A percentile compares a stretch with the other conserved stretches of the same genome.
Evolutionary conservation across 2,113 vertebrate species (phyloP).

Genomic region (Syngnathus floridae): DNA sequence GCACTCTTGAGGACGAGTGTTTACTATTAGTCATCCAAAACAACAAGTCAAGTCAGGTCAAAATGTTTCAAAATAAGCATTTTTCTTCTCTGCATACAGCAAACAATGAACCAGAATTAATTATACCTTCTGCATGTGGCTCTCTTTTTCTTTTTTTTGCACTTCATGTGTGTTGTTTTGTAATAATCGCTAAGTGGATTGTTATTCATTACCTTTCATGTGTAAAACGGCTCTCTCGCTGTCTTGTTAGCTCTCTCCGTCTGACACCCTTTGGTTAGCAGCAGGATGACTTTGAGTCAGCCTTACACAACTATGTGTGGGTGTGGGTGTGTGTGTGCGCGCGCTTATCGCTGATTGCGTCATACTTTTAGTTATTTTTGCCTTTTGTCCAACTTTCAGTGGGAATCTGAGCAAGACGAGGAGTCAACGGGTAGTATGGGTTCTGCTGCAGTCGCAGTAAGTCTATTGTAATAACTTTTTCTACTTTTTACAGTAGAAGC

Average conservation of each 20-base stretch:
- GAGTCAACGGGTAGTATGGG: constrained; percentile 63
- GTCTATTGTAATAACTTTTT: constrained; percentile 28
- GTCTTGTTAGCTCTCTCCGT: constrained; percentile 42
- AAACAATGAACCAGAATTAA: constrained; percentile 1
- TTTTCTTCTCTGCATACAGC: neutral
- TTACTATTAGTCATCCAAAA: neutral
- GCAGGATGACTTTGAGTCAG: constrained; percentile 34
- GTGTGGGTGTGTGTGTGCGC: constrained; percentile 4
- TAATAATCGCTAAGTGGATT: constrained; percentile 56
- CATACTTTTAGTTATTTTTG: constrained; percentile 13
- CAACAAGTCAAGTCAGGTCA: neutral
- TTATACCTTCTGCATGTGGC: constrained; percentile 12
- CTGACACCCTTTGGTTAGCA: constrained; percentile 47
- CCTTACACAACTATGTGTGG: constrained; percentile 25
- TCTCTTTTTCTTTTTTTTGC: constrained; percentile 24
- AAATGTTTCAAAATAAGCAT: neutral
- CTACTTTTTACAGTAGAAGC: neutral
- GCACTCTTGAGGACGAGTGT: neutral
- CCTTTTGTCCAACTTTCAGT: constrained; percentile 53
- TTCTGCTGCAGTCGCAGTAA: constrained; percentile 68
- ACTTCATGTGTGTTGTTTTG: constrained; percentile 25
- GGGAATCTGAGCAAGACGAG: constrained; percentile 71
- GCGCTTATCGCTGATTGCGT: constrained; percentile 12
- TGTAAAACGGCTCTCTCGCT: constrained; percentile 51
- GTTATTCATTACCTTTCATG: constrained; percentile 47